Percentiles rank a stretch among this genome's conserved stretches.
Evolutionary conservation across 2,113 vertebrate species (phyloP).

Genomic region (Bubo blakistoni): DNA sequence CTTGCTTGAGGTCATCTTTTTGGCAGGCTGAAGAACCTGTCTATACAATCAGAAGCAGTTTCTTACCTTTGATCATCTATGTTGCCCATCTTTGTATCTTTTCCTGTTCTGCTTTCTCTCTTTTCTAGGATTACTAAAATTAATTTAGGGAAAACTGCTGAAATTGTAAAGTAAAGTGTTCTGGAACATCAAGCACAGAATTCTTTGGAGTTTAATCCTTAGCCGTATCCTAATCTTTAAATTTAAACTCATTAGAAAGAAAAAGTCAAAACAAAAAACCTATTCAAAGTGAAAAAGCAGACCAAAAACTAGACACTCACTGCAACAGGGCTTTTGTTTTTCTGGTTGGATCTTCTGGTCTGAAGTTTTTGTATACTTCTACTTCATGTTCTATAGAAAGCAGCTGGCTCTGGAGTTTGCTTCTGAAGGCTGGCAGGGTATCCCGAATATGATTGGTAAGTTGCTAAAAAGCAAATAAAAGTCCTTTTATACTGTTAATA

Average conservation of each 20-base stretch:
- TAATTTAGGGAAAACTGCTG: not conserved
- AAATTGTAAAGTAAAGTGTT: not conserved
- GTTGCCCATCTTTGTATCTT: not conserved
- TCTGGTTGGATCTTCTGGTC: slow-evolving; percentile 82
- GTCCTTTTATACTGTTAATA: not conserved
- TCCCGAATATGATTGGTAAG: slow-evolving; percentile 93
- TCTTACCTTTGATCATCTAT: not conserved
- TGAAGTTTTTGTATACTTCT: slow-evolving; percentile 81
- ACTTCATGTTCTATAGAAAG: slow-evolving; percentile 86
- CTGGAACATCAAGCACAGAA: not conserved
- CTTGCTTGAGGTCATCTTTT: not conserved
- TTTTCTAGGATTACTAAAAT: not conserved
- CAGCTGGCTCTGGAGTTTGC: slow-evolving; percentile 83
- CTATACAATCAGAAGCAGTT: not conserved
- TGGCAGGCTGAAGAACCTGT: not conserved
- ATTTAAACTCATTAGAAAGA: not conserved
- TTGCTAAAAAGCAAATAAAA: slow-evolving; percentile 77
- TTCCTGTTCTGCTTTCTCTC: not conserved
- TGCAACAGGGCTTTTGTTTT: slow-evolving; percentile 89
- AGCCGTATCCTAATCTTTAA: not conserved
- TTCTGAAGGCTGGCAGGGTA: slow-evolving; percentile 83
- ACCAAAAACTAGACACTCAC: slow-evolving; percentile 72
- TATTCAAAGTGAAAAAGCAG: not conserved
- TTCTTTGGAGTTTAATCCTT: not conserved
- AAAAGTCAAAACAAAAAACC: not conserved